Evolutionary conservation across 2,888 invertebrate species (phyloP).

Genomic region (Branchinecta sandiegonensis): DNA sequence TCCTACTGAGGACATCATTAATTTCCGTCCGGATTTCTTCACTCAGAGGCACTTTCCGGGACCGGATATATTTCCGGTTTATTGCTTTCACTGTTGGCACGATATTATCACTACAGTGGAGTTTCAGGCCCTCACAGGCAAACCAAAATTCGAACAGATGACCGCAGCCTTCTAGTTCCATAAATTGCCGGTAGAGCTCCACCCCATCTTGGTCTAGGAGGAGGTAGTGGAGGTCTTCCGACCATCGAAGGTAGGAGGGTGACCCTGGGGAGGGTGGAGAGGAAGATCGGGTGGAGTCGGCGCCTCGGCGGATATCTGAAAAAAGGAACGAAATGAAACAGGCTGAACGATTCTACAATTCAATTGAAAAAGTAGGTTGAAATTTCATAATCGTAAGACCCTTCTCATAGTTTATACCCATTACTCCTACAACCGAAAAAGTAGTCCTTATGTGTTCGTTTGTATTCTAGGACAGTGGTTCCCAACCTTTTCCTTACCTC

Average conservation of each 20-base stretch:
- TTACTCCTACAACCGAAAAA: no score
- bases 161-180: conserved; percentile 36
- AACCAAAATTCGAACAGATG: conserved; percentile 82
- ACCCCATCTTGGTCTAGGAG: conserved; percentile 81
- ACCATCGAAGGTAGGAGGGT: conserved; percentile 74
- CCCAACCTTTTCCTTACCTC: no score
- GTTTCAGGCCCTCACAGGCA: conserved; percentile 59
- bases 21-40: conserved; percentile 65
- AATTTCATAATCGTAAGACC: no score
- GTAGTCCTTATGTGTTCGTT: no score
- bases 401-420: no score
- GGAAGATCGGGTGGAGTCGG: conserved; percentile 30
- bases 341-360: no score
- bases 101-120: conserved; percentile 50
- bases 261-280: conserved; percentile 35
- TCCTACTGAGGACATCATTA: conserved; percentile 51
- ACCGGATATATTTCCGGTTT: conserved; percentile 46
- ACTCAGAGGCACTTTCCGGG: conserved; percentile 63
- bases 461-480: no score
- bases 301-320: conserved; percentile 5
- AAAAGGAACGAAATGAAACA: no score
- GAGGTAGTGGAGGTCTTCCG: conserved; percentile 62
- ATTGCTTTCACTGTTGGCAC: conserved; percentile 57
- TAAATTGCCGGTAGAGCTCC: conserved; percentile 53
- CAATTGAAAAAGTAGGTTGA: no score